Base-by-base conservation (phyloP, 2,113 vertebrate species). In the Albula goreensis region DNA sequence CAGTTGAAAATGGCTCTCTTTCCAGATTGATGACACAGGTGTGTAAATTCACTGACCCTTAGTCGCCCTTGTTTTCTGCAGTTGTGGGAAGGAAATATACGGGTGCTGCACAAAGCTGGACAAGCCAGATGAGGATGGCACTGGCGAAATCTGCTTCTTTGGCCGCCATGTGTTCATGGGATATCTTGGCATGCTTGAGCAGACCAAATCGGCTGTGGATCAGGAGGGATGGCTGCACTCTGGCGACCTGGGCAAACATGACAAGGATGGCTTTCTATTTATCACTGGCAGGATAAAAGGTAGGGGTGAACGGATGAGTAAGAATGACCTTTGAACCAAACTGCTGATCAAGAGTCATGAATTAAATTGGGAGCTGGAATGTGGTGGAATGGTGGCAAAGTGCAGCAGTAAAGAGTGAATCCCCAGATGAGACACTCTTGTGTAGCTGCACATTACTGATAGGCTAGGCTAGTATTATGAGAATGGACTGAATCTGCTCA, bases 161-260 rank as follows among this genome's bases (percentile, higher is more conserved):
- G 96, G 96, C 3, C 93, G 96, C 0, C 87, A 96, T n/a, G 81
- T 96, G 77, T 96, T 96, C 74, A 96, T 96, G 96, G 96, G 96
- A 53, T 96, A 96, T 90, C 88, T 96, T 52, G 92, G 93, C 86
- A 92, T 93, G 93, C 84, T 90, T 0, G 93, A 96, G 0, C 93
- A 94, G 90, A 96, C 93, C 0, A 5, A 80, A 0, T 94, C 95
- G 78, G 92, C 95, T 0, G 57, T 96, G 3, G 95, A 96, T 83
- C 51, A 91, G 22, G 91, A 94, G 0, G 95, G 96, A n/a, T 96
- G 95, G 95, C 93, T 96, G 51, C 95, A 93, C 89, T 95, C 96
- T 11, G 95, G 96, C 86, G 96, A 96, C 78, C 88, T 96, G 84
- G 96, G 94, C 17, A 92, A 85, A 89, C 80, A 91, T 0, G 94